Conservation (phyloP, 2,888 invertebrate species). For the Agriopis aurantiaria region DNA sequence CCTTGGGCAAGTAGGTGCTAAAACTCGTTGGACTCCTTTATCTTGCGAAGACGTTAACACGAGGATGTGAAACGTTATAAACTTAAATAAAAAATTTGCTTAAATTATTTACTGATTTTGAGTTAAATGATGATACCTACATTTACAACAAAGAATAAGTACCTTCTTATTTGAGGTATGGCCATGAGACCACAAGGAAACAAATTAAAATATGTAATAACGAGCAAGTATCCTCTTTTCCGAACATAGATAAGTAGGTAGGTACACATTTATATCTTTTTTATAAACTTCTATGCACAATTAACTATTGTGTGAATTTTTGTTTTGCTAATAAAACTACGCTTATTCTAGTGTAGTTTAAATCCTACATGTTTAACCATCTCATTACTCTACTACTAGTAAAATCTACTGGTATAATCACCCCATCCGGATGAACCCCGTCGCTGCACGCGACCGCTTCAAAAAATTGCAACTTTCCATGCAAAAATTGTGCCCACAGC, state of each 20-base stretch:
- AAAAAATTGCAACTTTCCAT: too few relatives aligned
- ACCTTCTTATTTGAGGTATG: constrained; percentile 9
- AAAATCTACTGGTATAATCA: too few relatives aligned
- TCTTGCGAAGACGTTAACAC: constrained; percentile 14
- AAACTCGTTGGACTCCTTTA: constrained; percentile 35
- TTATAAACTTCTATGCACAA: neutral
- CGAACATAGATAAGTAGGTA: neutral
- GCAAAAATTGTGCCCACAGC: too few relatives aligned
- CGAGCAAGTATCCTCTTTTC: constrained; percentile 18
- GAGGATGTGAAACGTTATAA: constrained; percentile 1
- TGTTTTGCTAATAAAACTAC: too few relatives aligned
- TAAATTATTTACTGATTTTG: constrained; percentile 5
- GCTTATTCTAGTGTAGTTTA: too few relatives aligned
- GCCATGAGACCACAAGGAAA: constrained; percentile 25
- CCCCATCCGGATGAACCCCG: too few relatives aligned
- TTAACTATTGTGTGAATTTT: too few relatives aligned
- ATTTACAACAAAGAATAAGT: neutral
- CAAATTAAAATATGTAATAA: constrained; percentile 11
- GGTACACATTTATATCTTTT: neutral
- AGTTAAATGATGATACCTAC: neutral
- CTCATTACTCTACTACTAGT: too few relatives aligned
- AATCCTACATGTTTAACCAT: too few relatives aligned
- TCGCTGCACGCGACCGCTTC: too few relatives aligned
- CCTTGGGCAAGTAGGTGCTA: constrained; percentile 29
- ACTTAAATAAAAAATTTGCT: neutral